Evolutionary conservation across 2,113 vertebrate genomes (phyloP).

Genomic region (Proteles cristata): DNA sequence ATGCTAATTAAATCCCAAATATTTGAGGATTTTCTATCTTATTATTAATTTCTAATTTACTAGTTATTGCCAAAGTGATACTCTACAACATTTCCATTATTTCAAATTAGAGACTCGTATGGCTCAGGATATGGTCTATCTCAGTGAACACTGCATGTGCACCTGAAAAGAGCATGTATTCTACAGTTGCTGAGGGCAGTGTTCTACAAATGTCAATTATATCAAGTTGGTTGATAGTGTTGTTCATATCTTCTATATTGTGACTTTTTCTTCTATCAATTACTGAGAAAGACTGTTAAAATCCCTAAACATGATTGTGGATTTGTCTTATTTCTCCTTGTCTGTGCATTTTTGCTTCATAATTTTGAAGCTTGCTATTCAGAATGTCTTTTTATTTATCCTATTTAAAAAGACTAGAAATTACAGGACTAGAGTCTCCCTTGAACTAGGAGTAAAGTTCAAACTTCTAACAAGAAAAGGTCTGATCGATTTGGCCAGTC

Average conservation of each 20-base stretch:
- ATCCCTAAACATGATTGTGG: not conserved
- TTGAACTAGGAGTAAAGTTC: slow-evolving; percentile 52
- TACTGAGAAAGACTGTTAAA: slow-evolving; percentile 2
- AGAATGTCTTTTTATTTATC: not conserved
- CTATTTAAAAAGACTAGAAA: not conserved
- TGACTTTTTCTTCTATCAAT: slow-evolving; percentile 21
- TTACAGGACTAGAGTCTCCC: not conserved
- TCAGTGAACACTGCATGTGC: not conserved
- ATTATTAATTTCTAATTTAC: slow-evolving; percentile 38
- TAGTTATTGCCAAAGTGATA: slow-evolving; percentile 15
- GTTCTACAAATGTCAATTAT: not conserved
- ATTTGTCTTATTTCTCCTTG: not conserved
- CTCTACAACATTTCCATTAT: not conserved
- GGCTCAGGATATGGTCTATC: not conserved
- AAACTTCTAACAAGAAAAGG: slow-evolving; percentile 52
- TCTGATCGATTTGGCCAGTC: not conserved
- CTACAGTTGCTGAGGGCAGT: not conserved
- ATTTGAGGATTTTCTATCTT: slow-evolving; percentile 17
- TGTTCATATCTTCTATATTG: not conserved
- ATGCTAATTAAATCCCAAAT: not conserved
- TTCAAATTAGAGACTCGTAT: slow-evolving; percentile 39
- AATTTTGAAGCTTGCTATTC: slow-evolving; percentile 5
- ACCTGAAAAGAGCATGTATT: not conserved
- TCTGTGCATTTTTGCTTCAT: not conserved
- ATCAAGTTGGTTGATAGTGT: not conserved